A percentile compares a stretch with the other conserved stretches of the same genome.
Evolutionary conservation across 2,888 invertebrate genomes (phyloP).

Genomic region (Octodonta nipae): DNA sequence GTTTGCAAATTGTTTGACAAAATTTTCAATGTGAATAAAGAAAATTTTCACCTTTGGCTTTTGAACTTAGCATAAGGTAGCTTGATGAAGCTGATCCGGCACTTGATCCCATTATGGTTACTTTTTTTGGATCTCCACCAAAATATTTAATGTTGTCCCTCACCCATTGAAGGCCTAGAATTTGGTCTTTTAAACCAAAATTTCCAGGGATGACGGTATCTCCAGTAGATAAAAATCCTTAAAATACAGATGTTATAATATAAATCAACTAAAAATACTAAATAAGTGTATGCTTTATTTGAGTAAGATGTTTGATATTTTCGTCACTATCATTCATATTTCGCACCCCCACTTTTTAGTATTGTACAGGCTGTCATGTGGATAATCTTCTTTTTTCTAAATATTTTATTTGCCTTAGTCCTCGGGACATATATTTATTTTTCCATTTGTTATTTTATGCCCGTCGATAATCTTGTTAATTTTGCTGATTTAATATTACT

Average conservation of each 20-base stretch:
- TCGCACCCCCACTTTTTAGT: too few relatives aligned
- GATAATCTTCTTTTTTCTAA: too few relatives aligned
- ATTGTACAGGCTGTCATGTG: background rate
- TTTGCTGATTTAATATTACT: too few relatives aligned
- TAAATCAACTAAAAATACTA: too few relatives aligned
- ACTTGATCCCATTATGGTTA: constrained; percentile 16
- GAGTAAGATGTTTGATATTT: background rate
- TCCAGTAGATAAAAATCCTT: constrained; percentile 14
- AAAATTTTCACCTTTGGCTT: constrained; percentile 5
- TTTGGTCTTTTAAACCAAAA: constrained; percentile 16
- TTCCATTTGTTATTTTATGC: too few relatives aligned
- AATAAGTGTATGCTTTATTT: too few relatives aligned
- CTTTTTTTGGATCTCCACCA: constrained; percentile 14
- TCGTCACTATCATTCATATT: background rate
- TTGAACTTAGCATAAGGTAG: constrained; percentile 10
- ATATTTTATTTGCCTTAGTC: too few relatives aligned
- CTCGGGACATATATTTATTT: too few relatives aligned
- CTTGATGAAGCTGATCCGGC: constrained; percentile 13
- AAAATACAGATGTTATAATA: too few relatives aligned
- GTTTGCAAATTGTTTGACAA: background rate
- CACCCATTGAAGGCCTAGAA: constrained; percentile 13
- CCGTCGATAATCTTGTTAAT: too few relatives aligned
- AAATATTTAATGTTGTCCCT: constrained; percentile 13
- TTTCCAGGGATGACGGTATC: constrained; percentile 15
- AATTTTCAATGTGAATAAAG: background rate